Evolutionary conservation across 2,888 invertebrate species (phyloP), one percentile per base, ranked within the genome.

Genomic region (Ceratothoa steindachneri): DNA sequence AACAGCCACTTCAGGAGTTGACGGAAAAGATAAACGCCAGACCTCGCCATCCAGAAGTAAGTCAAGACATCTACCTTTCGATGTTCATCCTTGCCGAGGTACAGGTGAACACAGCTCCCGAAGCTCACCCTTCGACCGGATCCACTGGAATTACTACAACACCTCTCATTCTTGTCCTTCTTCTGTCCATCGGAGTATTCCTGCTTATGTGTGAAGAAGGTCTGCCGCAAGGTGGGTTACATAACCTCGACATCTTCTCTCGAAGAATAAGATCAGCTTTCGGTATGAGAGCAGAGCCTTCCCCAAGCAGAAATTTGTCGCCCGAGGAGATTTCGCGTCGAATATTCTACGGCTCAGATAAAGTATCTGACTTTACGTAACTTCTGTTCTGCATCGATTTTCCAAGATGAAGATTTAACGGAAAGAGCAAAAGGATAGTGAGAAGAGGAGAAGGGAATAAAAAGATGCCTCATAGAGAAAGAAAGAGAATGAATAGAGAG

Each of bases 21-120:
- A 92, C 92, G 83, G 89, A 92, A 78, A 90, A 93, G 82, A 93
- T 95, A 83, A 94, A 93, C 86, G 89, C 90, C 65, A 90, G 91
- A 82, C 71, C 71, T 1, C 73, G 75, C 27, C 90, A 93, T 84
- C 90, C 91, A 81, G 92, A 93, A 83, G 90, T 94, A 81, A 91
- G 92, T 83, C 92, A 93, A 67, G 93, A 94, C 84, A 89, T 93
- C 75, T 88, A 93, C 55, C 88, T 94, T 74, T 94, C 94, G 81
- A 93, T 94, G 84, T 92, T 94, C 87, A 94, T 94, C 87, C 91
- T 94, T 87, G 93, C 93, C 71, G 93, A 93, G 87, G 93, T 94
- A 71, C 93, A 93, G 80, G 90, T 92, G 85, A 91, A 93, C 30
- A 89, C 90, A 22, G 74, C 77, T 0, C n/a, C n/a, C 1, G 60